Percentiles rank a stretch among this genome's conserved stretches.
Evolutionary conservation across 2,113 vertebrate genomes (phyloP).

Genomic region (Phaetusa simplex): DNA sequence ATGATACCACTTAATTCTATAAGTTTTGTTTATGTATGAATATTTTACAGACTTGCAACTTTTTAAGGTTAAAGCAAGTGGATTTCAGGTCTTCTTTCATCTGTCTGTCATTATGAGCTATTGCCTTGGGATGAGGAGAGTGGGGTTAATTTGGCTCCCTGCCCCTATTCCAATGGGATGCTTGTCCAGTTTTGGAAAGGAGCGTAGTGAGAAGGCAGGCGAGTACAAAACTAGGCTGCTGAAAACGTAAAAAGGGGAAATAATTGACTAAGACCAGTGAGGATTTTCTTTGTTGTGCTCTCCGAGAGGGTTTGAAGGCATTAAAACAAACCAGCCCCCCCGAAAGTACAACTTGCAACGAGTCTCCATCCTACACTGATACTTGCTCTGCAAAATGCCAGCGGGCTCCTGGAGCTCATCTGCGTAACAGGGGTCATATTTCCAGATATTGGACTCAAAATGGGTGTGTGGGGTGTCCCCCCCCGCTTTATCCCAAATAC

Average conservation of each 20-base stretch:
- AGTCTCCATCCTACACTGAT: not conserved
- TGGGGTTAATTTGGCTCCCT: not conserved
- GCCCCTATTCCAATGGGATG: not conserved
- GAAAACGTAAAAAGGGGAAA: not conserved
- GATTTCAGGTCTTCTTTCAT: not conserved
- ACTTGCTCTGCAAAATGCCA: conserved; percentile 7
- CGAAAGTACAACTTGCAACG: fast-evolving
- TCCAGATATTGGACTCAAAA: not conserved
- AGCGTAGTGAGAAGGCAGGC: not conserved
- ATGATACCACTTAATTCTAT: not conserved
- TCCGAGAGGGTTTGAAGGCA: not conserved
- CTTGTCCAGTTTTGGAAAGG: not conserved
- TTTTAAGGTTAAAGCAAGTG: not conserved
- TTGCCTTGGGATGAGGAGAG: not conserved
- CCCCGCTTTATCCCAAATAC: not conserved
- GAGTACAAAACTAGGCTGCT: not conserved
- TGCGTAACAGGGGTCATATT: not conserved
- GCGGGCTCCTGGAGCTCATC: not conserved
- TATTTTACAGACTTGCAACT: not conserved
- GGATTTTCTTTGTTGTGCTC: not conserved
- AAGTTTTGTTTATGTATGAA: not conserved
- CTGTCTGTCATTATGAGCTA: not conserved
- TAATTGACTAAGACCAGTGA: not conserved
- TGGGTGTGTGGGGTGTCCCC: no score
- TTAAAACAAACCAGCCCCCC: not conserved